phyloP scores from a whole-genome alignment of 2,888 invertebrate species.

The Calephelis perditalis region DNA sequence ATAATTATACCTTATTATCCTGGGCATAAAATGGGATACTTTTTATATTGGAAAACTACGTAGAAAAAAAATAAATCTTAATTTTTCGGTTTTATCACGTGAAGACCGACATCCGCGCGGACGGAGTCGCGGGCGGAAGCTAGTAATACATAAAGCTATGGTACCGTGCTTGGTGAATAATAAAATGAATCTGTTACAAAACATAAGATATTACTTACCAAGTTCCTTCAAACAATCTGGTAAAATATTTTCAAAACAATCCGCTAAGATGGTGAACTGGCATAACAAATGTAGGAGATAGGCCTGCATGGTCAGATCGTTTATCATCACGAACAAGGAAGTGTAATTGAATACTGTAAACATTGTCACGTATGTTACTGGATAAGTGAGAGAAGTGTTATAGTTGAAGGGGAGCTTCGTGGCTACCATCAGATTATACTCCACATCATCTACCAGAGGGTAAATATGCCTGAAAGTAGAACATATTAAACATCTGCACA shows the following conservation, averaged over 20 bases:
- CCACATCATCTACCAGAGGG: constrained; percentile 54
- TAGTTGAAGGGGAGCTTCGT: constrained; percentile 48
- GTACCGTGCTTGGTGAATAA: too few relatives aligned
- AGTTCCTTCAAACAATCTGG: constrained; percentile 37
- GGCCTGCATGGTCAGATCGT: constrained; percentile 53
- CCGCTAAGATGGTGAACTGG: constrained; percentile 49
- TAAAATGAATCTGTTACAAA: too few relatives aligned
- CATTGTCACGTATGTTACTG: constrained; percentile 40
- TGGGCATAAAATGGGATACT: too few relatives aligned
- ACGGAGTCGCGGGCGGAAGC: too few relatives aligned
- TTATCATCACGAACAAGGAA: constrained; percentile 59
- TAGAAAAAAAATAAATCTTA: too few relatives aligned
- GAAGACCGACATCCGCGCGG: too few relatives aligned
- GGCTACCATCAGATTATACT: constrained; percentile 53
- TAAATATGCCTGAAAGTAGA: constrained; percentile 48
- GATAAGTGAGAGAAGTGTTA: constrained; percentile 38
- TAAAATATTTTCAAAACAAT: constrained; percentile 54
- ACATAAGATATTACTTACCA: constrained; percentile 14
- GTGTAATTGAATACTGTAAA: constrained; percentile 46
- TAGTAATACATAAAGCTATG: too few relatives aligned
- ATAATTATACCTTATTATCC: too few relatives aligned
- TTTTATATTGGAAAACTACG: too few relatives aligned
- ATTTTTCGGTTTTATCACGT: too few relatives aligned
- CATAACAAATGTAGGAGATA: constrained; percentile 57
- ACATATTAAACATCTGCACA: too few relatives aligned